These are phyloP conservation scores for Athalia cordata DNA, from an alignment of 2,888 invertebrate genomes.

Conservation along the genomic window DNA sequence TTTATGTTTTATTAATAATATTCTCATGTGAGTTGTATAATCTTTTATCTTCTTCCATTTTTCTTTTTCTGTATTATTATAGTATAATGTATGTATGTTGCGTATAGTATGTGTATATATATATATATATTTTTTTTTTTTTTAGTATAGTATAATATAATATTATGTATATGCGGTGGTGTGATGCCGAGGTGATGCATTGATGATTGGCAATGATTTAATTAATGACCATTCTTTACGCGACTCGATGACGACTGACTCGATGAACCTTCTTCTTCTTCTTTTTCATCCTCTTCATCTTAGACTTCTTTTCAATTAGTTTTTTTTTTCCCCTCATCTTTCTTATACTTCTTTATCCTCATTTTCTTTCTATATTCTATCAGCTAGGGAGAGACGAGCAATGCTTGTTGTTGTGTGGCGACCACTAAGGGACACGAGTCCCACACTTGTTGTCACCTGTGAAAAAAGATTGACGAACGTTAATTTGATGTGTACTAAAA, in stretches of 20 bases:
- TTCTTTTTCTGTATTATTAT: slow-evolving; percentile 15
- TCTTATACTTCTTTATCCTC: slow-evolving; percentile 12
- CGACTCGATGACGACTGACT: slow-evolving; percentile 16
- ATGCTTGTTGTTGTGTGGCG: slow-evolving; percentile 60
- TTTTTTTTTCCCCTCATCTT: slow-evolving; percentile 37
- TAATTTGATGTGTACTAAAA: too few relatives aligned
- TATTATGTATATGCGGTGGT: slow-evolving; percentile 4
- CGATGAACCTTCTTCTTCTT: slow-evolving; percentile 32
- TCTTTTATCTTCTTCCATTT: not conserved
- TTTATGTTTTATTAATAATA: slow-evolving; percentile 7
- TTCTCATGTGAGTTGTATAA: not conserved
- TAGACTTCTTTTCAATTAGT: slow-evolving; percentile 49
- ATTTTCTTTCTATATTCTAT: slow-evolving; percentile 50
- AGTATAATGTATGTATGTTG: slow-evolving; percentile 15
- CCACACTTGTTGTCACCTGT: slow-evolving; percentile 65
- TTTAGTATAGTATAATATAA: not conserved
- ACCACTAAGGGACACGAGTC: slow-evolving; percentile 62
- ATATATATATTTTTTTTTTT: not conserved
- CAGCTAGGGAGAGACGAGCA: slow-evolving; percentile 65
- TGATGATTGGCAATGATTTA: slow-evolving; percentile 21
- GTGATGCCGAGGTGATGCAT: slow-evolving; percentile 41
- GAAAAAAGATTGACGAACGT: not conserved
- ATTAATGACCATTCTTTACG: slow-evolving; percentile 17
- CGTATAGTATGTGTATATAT: slow-evolving; percentile 8
- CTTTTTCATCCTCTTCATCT: slow-evolving; percentile 46